Evolutionary conservation across 2,113 vertebrate species (phyloP), one percentile per base, ranked within the genome.

Genomic region (Guaruba guarouba): DNA sequence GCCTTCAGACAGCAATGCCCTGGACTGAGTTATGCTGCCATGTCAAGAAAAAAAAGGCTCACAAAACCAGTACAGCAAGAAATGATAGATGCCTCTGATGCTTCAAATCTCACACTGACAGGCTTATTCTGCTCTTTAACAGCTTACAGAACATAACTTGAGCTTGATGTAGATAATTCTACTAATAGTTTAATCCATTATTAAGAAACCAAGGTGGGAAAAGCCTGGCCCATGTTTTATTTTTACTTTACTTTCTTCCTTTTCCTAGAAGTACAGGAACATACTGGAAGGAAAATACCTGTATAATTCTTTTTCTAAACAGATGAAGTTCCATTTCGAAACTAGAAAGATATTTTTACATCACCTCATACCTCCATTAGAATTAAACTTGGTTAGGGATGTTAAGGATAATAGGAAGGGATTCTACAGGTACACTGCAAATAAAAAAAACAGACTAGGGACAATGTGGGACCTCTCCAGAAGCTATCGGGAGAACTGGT

Each of bases 81-180:
- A 61, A 12, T 6, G 19, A 46, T 73, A 93, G 75, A 95, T 82
- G 71, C 23, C 68, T 91, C n/a, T 74, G 79, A 87, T 94, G 59
- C n/a, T 83, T 43, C 37, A 86, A 74, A 78, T 9, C 11, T 69
- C 59, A 88, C 63, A 67, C 10, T 33, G 86, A 91, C 88, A 93
- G 48, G 13, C 83, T 54, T 94, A 43, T 91, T 77, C n/a, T 94
- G 54, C 61, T 91, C 51, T 74, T 83, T 64, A 88, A 66, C 9
- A 83, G 27, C 46, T 57, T 77, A 82, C 7, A 70, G 62, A 92
- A 55, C 11, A 5, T 57, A 75, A 59, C 22, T 83, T 57, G 74
- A 93, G 94, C 66, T 91, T 48, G 8, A 54, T 82, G 69, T 76
- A 81, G 68, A 83, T 79, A 95, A 93, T 76, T 15, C 33, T 85